Evolutionary conservation across 2,113 vertebrate species (phyloP), one percentile per base, ranked within the genome.

Genomic region (Grallaria varia): DNA sequence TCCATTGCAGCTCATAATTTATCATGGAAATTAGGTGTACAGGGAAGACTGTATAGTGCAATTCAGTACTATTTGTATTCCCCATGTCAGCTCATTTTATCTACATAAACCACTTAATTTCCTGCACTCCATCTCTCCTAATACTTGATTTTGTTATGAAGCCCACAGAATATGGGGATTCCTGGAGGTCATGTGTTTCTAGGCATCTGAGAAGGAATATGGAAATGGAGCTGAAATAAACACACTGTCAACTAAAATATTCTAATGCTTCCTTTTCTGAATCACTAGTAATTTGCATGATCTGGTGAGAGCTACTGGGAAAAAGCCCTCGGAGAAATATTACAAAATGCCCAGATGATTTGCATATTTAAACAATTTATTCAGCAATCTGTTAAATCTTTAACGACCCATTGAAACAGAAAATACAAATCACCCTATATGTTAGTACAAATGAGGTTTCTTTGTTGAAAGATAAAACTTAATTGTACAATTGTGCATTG

Each of bases 321-420:
- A 89, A 72, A 91, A 87, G 93, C 72, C 95, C 84, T 87, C 89
- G 78, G 95, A 96, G 95, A 86, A 93, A 88, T 94, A 93, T 47
- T 94, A 68, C 72, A 77, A 81, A 93, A 96, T 93, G 75, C 84
- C 84, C 87, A 81, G 63, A 84, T 77, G 59, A 95, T 95, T 93
- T 97, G 84, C 89, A 93, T 96, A 74, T 96, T 97, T 89, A 75
- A 96, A 96, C 78, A 77, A 89, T 93, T 93, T 91, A 89, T 94
- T 96, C 71, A 77, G 47, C 93, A 93, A 85, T 92, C 94, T 89
- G 67, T 84, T 96, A 89, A 92, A 93, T 84, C 87, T 90, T 95
- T 92, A 93, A 91, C 5, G n/a, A 83, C 89, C 59, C 63, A 76
- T 73, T 95, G 90, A 96, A 97, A 85, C 37, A 79, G 88, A 95